Conservation (phyloP, 2,797 vertebrate genomes). For the Mus spretus region DNA sequence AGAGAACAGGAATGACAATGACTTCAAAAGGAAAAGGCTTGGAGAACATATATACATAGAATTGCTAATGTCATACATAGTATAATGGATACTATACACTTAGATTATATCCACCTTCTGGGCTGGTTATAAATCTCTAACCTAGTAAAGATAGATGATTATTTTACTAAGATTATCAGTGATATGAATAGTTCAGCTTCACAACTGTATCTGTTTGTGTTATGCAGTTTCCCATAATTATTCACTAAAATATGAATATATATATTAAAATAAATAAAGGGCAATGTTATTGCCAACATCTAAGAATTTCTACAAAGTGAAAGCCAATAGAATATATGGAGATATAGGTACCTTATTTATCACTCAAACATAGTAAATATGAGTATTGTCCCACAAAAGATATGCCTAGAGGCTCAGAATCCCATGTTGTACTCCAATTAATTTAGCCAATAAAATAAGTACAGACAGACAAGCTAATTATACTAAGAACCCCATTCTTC, state of each 20-base stretch:
- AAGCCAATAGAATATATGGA: neutral
- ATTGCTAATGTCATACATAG: too few relatives aligned
- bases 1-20: neutral
- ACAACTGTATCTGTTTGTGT: neutral
- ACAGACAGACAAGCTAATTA: neutral
- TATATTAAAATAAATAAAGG: neutral
- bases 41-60: neutral
- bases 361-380: constrained; percentile 7
- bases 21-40: neutral
- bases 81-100: neutral
- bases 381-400: neutral
- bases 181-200: neutral
- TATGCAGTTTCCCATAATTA: neutral
- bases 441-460: neutral
- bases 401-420: neutral
- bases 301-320: neutral
- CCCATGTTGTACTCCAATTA: neutral
- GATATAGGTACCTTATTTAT: neutral
- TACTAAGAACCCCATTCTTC: neutral
- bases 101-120: neutral
- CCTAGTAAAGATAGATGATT: neutral
- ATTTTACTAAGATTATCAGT: constrained; percentile 24
- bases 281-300: neutral
- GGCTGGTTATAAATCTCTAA: neutral
- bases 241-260: constrained; percentile 11